Base-by-base conservation (phyloP, 2,888 invertebrate species). In the Pyrochroa serraticornis region DNA sequence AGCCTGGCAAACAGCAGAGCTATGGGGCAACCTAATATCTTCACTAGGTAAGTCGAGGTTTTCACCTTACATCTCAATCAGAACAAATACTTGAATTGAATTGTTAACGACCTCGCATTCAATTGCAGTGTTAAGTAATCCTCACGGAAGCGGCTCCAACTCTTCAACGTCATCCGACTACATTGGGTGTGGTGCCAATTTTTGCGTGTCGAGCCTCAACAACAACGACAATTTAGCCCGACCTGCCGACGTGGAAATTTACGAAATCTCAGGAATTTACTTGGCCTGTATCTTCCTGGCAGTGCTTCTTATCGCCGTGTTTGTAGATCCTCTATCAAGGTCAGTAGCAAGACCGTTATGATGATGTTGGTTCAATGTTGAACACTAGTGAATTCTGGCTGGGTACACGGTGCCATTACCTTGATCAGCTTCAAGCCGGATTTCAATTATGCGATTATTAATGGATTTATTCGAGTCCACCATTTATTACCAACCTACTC, bases 1-100 rank as follows among this genome's bases (percentile, higher is more conserved):
- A 71, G 93, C 97, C 66, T 97, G 97, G 90, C 97, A 97, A 80
- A 92, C 95, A 9, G 93, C 97, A 70, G 93, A 97, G 81, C 87
- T 97, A 43, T 94, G 95, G 92, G 97, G 97, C 75, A 97, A 97
- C 80, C 85, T 97, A 62, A 90, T 96, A 73, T 95, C 95, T n/a
- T 95, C 95, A 66, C 84, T 93, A 70, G 91, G 91, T 91, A 78
- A 86, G 89, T 30, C 7, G 35, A 14, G 22, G 5, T 22, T 22
- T 2, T 5, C 5, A 22, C 22, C 30, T 31, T 13, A 45, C n/a
- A n/a, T 37, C 22, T 32, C 22, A 12, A 47, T 14, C 9, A 38
- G 30, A 32, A 47, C 51, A 14, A 52, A 48, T 34, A 36, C 12
- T 10, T 52, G 13, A 54, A 33, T 48, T 52, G 53, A 35, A 77